Evolutionary conservation across 1,140 invertebrate genomes (phyloP).

Genomic region (Scaptomyza hsui): DNA sequence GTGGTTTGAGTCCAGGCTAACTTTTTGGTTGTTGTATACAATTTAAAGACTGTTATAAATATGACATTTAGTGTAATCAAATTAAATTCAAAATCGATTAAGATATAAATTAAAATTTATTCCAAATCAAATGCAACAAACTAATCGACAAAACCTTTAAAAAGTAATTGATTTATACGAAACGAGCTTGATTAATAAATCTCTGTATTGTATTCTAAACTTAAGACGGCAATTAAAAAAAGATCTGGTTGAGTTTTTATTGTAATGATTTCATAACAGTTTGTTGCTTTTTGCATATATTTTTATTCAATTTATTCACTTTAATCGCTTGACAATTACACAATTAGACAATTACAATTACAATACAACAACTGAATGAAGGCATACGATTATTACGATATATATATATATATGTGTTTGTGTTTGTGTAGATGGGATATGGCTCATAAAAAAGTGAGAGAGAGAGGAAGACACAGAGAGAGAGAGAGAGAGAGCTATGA

Average conservation of each 20-base stretch:
- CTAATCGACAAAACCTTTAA: no score
- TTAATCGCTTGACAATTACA: constrained; percentile 64
- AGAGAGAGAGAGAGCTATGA: constrained; percentile 11
- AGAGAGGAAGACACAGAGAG: not conserved
- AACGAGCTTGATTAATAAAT: no score
- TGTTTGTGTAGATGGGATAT: constrained; percentile 53
- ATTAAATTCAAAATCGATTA: no score
- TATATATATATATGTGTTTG: constrained; percentile 25
- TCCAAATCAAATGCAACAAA: no score
- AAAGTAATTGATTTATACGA: no score
- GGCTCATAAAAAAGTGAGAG: constrained; percentile 60
- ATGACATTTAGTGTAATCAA: not conserved
- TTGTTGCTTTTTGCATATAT: constrained; percentile 29
- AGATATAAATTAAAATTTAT: no score
- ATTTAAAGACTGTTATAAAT: not conserved
- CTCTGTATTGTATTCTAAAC: not conserved
- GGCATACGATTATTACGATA: constrained; percentile 28
- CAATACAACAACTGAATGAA: constrained; percentile 70
- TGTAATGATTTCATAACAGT: not conserved
- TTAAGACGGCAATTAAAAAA: not conserved
- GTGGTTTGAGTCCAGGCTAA: constrained; percentile 20
- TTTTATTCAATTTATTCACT: constrained; percentile 70
- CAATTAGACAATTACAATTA: constrained; percentile 48
- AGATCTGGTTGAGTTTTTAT: constrained; percentile 3
- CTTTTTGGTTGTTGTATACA: no score